These are phyloP conservation scores for Metridium senile DNA, from an alignment of 92 coral and sea anemone genomes.

Conservation along the genomic window DNA sequence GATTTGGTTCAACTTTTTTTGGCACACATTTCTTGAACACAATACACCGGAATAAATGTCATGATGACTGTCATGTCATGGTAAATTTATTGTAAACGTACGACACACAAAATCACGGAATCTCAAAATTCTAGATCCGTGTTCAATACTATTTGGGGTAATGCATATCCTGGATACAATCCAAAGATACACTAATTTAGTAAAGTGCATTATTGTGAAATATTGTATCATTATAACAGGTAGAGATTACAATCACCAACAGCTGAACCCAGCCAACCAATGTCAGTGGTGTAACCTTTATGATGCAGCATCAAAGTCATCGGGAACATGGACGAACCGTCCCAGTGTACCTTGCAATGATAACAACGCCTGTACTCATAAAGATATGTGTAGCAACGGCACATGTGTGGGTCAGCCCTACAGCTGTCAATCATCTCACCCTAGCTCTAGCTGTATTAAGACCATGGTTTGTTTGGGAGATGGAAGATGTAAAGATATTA, in stretches of 20 bases:
- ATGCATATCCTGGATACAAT: too few species aligned
- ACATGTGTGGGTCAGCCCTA: constrained; percentile 66
- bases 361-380: constrained; percentile 72
- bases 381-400: constrained; percentile 75
- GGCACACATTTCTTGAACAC: too few species aligned
- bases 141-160: too few species aligned
- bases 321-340: constrained; percentile 79
- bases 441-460: constrained; percentile 64
- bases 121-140: too few species aligned
- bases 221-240: too few species aligned
- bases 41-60: too few species aligned
- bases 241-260: constrained; percentile 62
- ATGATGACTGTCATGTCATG: too few species aligned
- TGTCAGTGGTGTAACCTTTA: constrained; percentile 90
- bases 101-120: too few species aligned
- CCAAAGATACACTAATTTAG: too few species aligned
- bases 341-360: constrained; percentile 88
- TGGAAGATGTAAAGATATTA: constrained; percentile 67
- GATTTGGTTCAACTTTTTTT: too few species aligned
- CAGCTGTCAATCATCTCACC: constrained; percentile 73
- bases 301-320: constrained; percentile 59
- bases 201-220: too few species aligned
- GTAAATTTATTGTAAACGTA: too few species aligned
- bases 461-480: constrained; percentile 74
- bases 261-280: constrained; percentile 64